These are phyloP conservation scores for Lycopodina hypogea DNA, from an alignment of 37 sponge, comb jelly and placozoan genomes.

Conservation along the genomic window DNA sequence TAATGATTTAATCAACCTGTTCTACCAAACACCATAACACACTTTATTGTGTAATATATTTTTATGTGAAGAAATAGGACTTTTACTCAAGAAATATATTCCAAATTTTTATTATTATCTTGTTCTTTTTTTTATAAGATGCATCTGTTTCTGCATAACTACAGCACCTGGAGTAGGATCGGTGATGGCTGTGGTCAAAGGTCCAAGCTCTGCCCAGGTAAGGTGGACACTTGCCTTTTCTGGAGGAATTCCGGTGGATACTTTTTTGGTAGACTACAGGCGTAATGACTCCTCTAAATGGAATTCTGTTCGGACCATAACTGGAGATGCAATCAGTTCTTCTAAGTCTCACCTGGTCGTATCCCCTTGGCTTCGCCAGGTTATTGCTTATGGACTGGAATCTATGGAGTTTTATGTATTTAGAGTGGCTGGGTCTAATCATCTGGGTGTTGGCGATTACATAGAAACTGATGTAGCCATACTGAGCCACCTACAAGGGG, in stretches of 20 bases:
- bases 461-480: neutral
- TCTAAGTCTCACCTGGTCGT: neutral
- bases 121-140: neutral
- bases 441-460: conserved; percentile 8
- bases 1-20: too few species aligned
- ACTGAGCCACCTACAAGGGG: conserved; percentile 12
- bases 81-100: too few species aligned
- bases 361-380: neutral
- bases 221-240: conserved; percentile 29
- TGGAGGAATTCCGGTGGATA: conserved; percentile 5
- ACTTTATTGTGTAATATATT: too few species aligned
- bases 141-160: neutral
- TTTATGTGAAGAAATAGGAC: too few species aligned
- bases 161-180: conserved; percentile 21
- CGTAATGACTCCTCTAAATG: neutral
- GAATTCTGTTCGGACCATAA: neutral
- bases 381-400: conserved; percentile 18
- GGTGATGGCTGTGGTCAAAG: conserved; percentile 6
- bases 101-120: too few species aligned
- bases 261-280: conserved; percentile 2
- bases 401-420: conserved; percentile 7
- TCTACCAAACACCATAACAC: too few species aligned
- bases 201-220: conserved; percentile 11
- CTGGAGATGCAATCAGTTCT: neutral
- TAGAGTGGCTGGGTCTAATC: conserved; percentile 8